Evolutionary conservation across 2,113 vertebrate species (phyloP).

Genomic region (Clupea harengus): DNA sequence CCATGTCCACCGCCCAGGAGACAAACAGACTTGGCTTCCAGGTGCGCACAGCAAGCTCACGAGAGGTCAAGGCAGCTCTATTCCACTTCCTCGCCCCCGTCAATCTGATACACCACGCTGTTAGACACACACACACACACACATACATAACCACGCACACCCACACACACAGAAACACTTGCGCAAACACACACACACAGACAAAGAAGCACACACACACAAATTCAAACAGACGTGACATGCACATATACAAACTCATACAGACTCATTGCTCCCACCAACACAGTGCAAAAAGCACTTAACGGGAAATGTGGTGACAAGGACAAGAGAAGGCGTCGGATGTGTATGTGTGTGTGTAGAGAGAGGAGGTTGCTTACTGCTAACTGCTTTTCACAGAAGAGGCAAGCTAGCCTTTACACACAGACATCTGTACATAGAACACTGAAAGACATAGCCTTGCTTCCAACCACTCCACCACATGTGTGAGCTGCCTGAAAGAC

Average conservation of each 20-base stretch:
- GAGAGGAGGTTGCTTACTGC: background rate
- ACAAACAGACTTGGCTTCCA: background rate
- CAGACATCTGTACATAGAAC: background rate
- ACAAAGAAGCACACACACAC: background rate
- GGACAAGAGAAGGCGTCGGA: background rate
- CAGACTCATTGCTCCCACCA: background rate
- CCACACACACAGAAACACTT: too few relatives aligned
- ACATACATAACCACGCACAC: background rate
- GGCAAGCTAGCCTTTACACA: background rate
- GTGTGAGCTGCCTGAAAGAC: background rate
- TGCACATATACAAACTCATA: background rate
- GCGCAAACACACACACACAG: background rate
- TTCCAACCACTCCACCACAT: background rate
- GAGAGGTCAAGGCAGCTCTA: background rate
- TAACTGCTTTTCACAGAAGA: background rate
- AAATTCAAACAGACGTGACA: background rate
- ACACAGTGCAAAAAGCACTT: background rate
- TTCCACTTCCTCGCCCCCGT: background rate
- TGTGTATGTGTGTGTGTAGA: background rate
- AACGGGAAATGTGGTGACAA: background rate
- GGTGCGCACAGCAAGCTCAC: background rate
- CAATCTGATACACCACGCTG: background rate
- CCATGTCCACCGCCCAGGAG: background rate
- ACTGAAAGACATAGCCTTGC: background rate
- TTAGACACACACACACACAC: background rate